Percentiles rank a stretch among this genome's conserved stretches.
phyloP scores from a whole-genome alignment of 2,113 vertebrate species.

The Pimephales promelas region DNA sequence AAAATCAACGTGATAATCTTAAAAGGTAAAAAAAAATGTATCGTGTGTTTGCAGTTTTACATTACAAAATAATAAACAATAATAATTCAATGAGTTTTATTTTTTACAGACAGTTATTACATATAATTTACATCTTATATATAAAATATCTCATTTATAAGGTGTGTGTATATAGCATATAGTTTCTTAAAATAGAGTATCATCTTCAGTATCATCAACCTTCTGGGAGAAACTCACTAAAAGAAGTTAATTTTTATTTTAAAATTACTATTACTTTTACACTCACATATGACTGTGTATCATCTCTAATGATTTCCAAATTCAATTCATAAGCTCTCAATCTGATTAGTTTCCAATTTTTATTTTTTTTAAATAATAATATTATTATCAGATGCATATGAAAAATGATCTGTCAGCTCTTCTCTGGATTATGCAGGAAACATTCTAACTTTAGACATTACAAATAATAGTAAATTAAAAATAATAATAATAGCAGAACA shows the following conservation, averaged over 20 bases:
- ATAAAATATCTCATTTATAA: too few relatives aligned
- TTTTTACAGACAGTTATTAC: background rate
- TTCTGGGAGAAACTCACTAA: background rate
- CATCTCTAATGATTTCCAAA: background rate
- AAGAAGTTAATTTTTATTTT: background rate
- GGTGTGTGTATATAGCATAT: too few relatives aligned
- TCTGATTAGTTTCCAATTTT: background rate
- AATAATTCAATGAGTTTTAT: background rate
- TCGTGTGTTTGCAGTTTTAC: background rate
- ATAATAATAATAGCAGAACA: background rate
- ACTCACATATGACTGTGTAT: background rate
- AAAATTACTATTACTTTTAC: background rate
- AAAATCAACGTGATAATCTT: background rate
- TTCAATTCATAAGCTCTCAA: background rate
- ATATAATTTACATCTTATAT: background rate
- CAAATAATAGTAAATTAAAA: background rate
- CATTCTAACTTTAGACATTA: background rate
- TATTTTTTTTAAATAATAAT: background rate
- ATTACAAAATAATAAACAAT: background rate
- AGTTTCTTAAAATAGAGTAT: background rate
- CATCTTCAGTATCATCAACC: background rate
- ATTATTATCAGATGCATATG: background rate
- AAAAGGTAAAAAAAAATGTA: background rate
- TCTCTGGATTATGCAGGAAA: background rate
- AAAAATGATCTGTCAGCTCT: background rate